Evolutionary conservation across 1,140 invertebrate species (phyloP).

Genomic region (Diorhabda carinulata): DNA sequence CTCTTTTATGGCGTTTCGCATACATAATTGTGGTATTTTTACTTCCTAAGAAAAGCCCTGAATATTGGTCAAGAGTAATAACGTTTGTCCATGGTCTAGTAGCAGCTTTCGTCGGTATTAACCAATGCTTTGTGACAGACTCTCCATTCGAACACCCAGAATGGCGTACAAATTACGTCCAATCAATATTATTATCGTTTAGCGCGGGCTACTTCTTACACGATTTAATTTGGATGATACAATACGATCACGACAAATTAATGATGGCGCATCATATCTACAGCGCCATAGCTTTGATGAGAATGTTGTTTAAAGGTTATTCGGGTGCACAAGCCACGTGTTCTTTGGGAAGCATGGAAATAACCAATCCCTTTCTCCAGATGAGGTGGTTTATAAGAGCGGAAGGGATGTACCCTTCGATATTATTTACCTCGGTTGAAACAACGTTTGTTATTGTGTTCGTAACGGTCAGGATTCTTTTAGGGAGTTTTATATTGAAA

Average conservation of each 20-base stretch:
- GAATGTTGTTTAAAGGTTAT: slow-evolving; percentile 49
- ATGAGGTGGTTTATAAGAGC: slow-evolving; percentile 51
- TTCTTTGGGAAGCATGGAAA: slow-evolving; percentile 53
- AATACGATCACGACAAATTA: slow-evolving; percentile 47
- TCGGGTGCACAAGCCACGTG: slow-evolving; percentile 54
- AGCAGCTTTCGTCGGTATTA: slow-evolving; percentile 45
- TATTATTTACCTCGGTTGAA: slow-evolving; percentile 36
- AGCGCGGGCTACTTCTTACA: slow-evolving; percentile 57
- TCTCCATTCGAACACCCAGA: slow-evolving; percentile 35
- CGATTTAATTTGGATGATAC: slow-evolving; percentile 55
- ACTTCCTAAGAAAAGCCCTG: slow-evolving; percentile 37
- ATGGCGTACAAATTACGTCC: slow-evolving; percentile 32
- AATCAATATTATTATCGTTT: slow-evolving; percentile 35
- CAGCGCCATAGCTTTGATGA: slow-evolving; percentile 49
- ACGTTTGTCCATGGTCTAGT: slow-evolving; percentile 49
- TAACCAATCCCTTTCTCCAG: slow-evolving; percentile 59
- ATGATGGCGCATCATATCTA: slow-evolving; percentile 56
- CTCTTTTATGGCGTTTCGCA: slow-evolving; percentile 21
- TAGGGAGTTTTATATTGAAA: slow-evolving; percentile 39
- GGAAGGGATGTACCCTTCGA: slow-evolving; percentile 38
- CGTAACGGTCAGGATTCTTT: slow-evolving; percentile 37
- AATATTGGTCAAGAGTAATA: slow-evolving; percentile 49
- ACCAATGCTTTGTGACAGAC: slow-evolving; percentile 46
- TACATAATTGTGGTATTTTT: slow-evolving; percentile 22
- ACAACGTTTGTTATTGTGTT: slow-evolving; percentile 39